Base-by-base conservation (phyloP, 2,797 vertebrate genomes). In the Naso thynnoides region DNA sequence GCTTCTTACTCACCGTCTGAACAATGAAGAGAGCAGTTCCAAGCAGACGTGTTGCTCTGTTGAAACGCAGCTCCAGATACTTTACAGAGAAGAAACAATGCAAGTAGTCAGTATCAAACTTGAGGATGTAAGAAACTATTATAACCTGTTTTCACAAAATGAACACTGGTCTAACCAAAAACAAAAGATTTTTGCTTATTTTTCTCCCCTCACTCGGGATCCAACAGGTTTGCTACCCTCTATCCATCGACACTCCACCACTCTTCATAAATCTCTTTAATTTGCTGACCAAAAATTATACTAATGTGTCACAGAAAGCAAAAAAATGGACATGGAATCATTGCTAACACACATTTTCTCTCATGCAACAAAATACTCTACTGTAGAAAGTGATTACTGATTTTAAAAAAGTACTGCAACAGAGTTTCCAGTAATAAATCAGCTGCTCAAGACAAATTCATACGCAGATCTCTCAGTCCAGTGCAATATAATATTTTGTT, bases 61-160 rank as follows among this genome's bases (percentile, higher is more conserved):
- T 98, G 94, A 99, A 99, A 48, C 98, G 96, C 83, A 97, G 92
- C 88, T 98, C 97, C 89, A 99, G 92, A 70, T 99, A 99, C 98
- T 99, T 88, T 57, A 89, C 76, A 81, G 86, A 70, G 88, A 47
- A 70, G 6, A 38, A 7, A n/a, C 2, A 11, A 60, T 23, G 27
- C 27, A 31, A 55, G 29, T 59, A 9, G 44, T 45, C 26, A 39
- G 7, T 10, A 27, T 24, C 16, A 53, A 19, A 24, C 49, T 16
- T 23, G 0, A 39, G 8, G 18, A 52, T 4, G 27, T 6, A 39
- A 45, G 21, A 31, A 3, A 23, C 29, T 52, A 26, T 27, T 15
- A 19, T 24, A 31, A 6, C 1, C 10, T 27, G 2, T 29, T 24
- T 4, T 48, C 9, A 59, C 42, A 73, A 38, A 38, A 26, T 8